Evolutionary conservation across 2,113 vertebrate species (phyloP), one percentile per base, ranked within the genome.

Genomic region (Dasyurus viverrinus): DNA sequence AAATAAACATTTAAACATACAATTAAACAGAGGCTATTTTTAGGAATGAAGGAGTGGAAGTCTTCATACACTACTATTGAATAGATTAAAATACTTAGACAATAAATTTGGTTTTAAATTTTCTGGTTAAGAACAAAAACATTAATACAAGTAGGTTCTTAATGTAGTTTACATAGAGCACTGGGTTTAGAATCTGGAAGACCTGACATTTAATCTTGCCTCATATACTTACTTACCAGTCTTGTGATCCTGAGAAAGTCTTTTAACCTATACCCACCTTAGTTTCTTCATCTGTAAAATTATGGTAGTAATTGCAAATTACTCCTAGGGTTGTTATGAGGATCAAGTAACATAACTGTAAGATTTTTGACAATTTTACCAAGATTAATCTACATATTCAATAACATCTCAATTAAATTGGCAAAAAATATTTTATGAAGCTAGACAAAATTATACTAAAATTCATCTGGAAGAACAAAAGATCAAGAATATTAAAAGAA

Each of bases 31-130:
- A 84, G 19, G 19, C 5, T n/a, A 42, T 42, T 10, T 48, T 84
- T 42, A 8, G 36, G 7, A 8, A 84, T 42, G 68, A 23, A 68
- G 2, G 14, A 90, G 30, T 26, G 89, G 54, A 89, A 68, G 8
- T 19, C 6, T 60, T 26, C 96, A 68, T 76, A 19, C 2, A 93
- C 3, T 4, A 25, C 92, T 89, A 84, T 90, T 89, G 93, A 92
- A 54, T 93, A 94, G 60, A 91, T 94, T 93, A 1, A 9, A 91
- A 94, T 92, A 89, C 5, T 57, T 92, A 0, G 10, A 53, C 23
- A 84, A 93, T 93, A 36, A 8, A 54, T 94, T 97, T 93, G 8
- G 54, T n/a, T 92, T 96, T 89, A 97, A 91, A 30, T 84, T 95
- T 96, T 95, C 3, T 90, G n/a, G 10, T 94, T 84, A 93, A 97